Evolutionary conservation across 2,888 invertebrate species (phyloP), one percentile per base, ranked within the genome.

Genomic region (Gandaritis pyraliata): DNA sequence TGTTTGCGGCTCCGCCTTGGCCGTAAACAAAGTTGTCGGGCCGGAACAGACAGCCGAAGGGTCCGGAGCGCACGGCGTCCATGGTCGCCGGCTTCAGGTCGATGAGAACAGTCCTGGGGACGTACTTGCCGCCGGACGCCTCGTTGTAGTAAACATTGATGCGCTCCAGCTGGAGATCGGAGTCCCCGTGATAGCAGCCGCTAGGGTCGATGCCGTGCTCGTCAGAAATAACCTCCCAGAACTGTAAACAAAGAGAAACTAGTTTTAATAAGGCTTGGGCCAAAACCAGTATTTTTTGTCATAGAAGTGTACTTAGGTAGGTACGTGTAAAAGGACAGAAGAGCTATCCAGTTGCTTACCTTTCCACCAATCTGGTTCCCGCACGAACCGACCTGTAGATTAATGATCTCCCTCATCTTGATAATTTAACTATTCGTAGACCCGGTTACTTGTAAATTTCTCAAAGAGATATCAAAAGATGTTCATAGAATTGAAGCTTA

Each of bases 21-120:
- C 95, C 96, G 74, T 96, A 97, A 2, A 97, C 96, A 82, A 97
- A 97, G 89, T 97, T 98, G 85, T 97, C 97, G 10, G 97, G 97
- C 57, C 97, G 94, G 93, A 96, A 97, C 55, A 97, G 94, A 79
- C 95, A 95, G 5, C 97, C 97, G 83, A 96, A 97, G 30, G 95
- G 94, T 11, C 97, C 97, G 2, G 97, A 96, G 55, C 97, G 94
- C 51, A 97, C 97, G 10, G 97, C 95, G 85, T 97, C 97, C 97
- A 97, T 97, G 50, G 91, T 89, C 29, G 85, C 85, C 1, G 85
- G 88, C 72, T 91, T 87, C 12, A 91, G 82, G 73, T 92, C 90
- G 2, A 88, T 77, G 10, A 91, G 77, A 16, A 91, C 84, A 3
- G 90, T 83, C n/a, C 91, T 80, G 18, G 90, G 91, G 8, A 91